Base-by-base conservation (phyloP, 2,888 invertebrate species). In the Drosophila vallismaia region DNA sequence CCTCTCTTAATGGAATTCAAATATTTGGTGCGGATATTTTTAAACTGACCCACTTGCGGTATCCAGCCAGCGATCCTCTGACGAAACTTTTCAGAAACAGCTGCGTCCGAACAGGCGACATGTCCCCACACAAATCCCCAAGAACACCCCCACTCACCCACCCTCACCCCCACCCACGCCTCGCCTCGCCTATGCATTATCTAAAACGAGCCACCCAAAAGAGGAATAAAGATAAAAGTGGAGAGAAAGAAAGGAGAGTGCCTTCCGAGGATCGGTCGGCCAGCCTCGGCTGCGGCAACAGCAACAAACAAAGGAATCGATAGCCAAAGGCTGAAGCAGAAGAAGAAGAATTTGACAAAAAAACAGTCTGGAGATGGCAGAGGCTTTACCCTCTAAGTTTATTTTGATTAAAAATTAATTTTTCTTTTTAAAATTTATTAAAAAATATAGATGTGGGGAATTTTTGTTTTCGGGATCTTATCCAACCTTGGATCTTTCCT, bases 41-140 rank as follows among this genome's bases (percentile, higher is more conserved):
- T 84, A 84, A 86, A 66, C 59, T 84, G 86, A 84, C 83, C 85
- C 69, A 86, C 72, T 76, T 84, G 62, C 49, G 14, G 55, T 60
- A 62, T 76, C 77, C 81, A 78, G 73, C 64, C 56, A 71, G 55
- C 59, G 33, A 70, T 70, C 70, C 70, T 69, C 69, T 63, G 64
- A 60, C 62, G 54, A 62, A 70, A 51, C 62, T 70, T 51, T 60
- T 42, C 28, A 46, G 46, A 70, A 69, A 62, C 70, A 70, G 70
- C 70, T 70, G 70, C 60, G 24, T 14, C 49, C 69, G 60, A 28
- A 60, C 50, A 31, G 55, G 56, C 44, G 36, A 36, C 52, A 53
- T 51, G 42, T 49, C 62, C 54, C 70, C 70, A 62, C 51, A 29
- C 38, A 49, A 42, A 44, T 14, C 19, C 33, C 10, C 45, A 36